phyloP scores from a whole-genome alignment of 2,113 vertebrate genomes.

The Gopherus evgoodei region DNA sequence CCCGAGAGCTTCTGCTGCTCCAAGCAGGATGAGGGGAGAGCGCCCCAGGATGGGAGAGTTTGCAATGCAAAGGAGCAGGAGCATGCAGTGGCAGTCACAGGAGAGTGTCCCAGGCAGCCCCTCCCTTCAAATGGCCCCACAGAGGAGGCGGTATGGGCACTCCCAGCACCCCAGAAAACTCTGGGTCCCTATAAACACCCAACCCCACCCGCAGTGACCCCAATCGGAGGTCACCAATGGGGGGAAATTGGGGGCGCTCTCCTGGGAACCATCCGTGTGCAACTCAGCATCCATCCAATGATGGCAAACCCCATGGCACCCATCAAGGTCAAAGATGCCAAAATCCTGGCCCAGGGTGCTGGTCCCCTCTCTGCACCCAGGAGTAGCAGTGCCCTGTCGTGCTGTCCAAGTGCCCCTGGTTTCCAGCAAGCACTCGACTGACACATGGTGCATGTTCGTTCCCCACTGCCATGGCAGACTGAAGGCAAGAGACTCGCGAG shows the following conservation, averaged over 20 bases:
- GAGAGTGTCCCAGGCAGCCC: not conserved
- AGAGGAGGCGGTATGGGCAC: not conserved
- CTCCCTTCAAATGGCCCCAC: not conserved
- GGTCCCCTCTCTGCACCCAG: not conserved
- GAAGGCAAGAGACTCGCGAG: rapidly evolving
- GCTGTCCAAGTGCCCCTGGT: not conserved
- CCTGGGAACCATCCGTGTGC: not conserved
- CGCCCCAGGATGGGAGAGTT: not conserved
- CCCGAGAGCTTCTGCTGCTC: not conserved
- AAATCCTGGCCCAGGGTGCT: not conserved
- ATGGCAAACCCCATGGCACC: not conserved
- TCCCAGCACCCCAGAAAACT: not conserved
- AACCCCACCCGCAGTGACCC: not conserved
- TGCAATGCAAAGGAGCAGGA: not conserved
- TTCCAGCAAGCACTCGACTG: not conserved
- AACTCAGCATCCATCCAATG: not conserved
- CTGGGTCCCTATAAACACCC: not conserved
- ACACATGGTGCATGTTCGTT: rapidly evolving
- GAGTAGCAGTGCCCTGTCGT: not conserved
- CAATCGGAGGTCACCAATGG: not conserved
- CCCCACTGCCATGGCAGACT: rapidly evolving
- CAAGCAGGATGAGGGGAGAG: not conserved
- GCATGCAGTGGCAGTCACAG: not conserved
- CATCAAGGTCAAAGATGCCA: not conserved
- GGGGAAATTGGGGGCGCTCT: too few relatives aligned